phyloP scores from a whole-genome alignment of 1,140 invertebrate genomes.

The Platorchestia sp. region DNA sequence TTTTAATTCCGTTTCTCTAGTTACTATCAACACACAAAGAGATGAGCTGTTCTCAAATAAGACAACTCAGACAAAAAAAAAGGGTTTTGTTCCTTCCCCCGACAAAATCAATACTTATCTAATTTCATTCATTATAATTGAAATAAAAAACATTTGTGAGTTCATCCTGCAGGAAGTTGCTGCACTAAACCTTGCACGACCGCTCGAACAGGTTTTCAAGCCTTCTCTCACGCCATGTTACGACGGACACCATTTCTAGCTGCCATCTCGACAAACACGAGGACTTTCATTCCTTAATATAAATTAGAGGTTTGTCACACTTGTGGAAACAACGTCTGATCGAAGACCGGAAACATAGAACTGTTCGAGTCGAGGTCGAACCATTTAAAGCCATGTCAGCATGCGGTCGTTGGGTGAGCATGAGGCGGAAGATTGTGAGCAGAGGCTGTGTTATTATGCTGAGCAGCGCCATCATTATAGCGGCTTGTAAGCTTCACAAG shows the following conservation, averaged over 20 bases:
- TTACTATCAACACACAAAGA: not conserved
- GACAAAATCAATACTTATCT: not conserved
- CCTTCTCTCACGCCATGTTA: not conserved
- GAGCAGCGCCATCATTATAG: not conserved
- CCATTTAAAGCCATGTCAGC: not conserved
- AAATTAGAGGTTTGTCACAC: not conserved
- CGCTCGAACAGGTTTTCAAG: not conserved
- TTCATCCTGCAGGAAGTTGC: not conserved
- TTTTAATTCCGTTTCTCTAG: not conserved
- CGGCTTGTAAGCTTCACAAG: not conserved
- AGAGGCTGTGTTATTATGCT: not conserved
- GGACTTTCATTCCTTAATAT: not conserved
- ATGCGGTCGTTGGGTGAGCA: not conserved
- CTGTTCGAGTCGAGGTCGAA: not conserved
- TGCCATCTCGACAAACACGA: not conserved
- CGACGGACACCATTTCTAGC: not conserved
- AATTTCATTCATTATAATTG: not conserved
- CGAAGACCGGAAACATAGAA: not conserved
- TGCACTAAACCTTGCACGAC: not conserved
- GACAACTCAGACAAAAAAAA: not conserved
- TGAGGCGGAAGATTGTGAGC: not conserved
- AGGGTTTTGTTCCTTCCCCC: not conserved
- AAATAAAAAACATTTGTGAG: not conserved
- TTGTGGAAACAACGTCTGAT: not conserved
- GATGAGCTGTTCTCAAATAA: not conserved